Conservation (phyloP, 1,140 invertebrate genomes). For the Phocides pigmalion region DNA sequence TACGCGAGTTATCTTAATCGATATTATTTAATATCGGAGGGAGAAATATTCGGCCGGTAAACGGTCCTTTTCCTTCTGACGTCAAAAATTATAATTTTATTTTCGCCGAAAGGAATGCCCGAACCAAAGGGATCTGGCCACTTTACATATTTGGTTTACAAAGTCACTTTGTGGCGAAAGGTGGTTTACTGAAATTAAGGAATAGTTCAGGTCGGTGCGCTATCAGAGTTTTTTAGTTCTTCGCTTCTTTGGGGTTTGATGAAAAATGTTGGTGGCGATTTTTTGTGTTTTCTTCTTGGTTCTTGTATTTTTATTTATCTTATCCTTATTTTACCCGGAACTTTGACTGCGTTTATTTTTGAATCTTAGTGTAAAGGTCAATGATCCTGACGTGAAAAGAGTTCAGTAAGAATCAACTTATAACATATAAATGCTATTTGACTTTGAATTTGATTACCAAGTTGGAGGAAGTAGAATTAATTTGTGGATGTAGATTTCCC, state of each 20-base stretch:
- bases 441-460: no score
- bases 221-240: neutral
- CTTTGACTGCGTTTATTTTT: no score
- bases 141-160: slow-evolving; percentile 9
- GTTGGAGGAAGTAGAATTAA: no score
- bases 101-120: slow-evolving; percentile 20
- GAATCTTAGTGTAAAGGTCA: no score
- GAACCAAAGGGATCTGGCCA: slow-evolving; percentile 4
- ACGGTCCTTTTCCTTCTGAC: slow-evolving; percentile 3
- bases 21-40: slow-evolving; percentile 24
- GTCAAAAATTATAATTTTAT: slow-evolving; percentile 29
- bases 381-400: no score
- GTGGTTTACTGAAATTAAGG: slow-evolving; percentile 11
- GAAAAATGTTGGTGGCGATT: neutral
- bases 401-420: no score
- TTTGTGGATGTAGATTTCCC: no score
- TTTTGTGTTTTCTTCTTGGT: neutral
- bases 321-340: neutral
- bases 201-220: slow-evolving; percentile 4
- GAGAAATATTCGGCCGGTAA: neutral
- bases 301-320: no score
- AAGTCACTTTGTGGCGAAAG: slow-evolving; percentile 23
- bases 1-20: slow-evolving; percentile 29
- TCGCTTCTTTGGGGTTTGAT: neutral
- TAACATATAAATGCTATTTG: no score